These are phyloP conservation scores for Mormoops blainvillei DNA, from an alignment of 2,113 vertebrate species.

Conservation along the genomic window DNA sequence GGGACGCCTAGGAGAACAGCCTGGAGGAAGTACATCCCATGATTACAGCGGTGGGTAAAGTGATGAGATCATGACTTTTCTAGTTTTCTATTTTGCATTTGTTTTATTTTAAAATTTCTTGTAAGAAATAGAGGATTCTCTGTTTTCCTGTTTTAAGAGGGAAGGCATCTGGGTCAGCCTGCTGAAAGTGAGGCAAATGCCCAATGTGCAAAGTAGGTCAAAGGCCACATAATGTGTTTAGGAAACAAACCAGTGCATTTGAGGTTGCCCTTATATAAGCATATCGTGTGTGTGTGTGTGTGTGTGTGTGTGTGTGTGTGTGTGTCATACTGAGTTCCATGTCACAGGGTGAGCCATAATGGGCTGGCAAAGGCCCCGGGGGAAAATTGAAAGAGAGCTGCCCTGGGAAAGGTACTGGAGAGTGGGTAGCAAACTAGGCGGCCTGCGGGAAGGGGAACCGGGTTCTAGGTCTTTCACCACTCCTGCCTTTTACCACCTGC, in stretches of 20 bases:
- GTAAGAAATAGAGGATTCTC: not conserved
- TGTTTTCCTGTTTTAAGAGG: not conserved
- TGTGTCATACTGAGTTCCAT: slow-evolving; percentile 11
- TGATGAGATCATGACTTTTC: not conserved
- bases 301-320: no score
- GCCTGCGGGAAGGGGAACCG: not conserved
- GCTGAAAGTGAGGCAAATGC: slow-evolving; percentile 40
- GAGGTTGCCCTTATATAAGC: slow-evolving; percentile 14
- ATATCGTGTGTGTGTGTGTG: slow-evolving; percentile 19
- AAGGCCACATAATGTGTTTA: slow-evolving; percentile 36
- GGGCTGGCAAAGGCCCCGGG: slow-evolving; percentile 9
- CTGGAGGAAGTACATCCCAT: not conserved
- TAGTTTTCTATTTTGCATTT: slow-evolving; percentile 8
- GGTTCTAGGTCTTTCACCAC: not conserved
- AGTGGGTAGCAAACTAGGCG: not conserved
- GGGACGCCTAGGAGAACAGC: not conserved
- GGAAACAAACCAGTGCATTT: slow-evolving; percentile 36
- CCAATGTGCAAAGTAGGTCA: not conserved
- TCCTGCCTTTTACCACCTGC: not conserved
- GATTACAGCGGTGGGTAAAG: not conserved
- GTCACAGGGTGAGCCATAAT: not conserved
- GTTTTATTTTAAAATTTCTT: not conserved
- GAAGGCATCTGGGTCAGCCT: slow-evolving; percentile 36
- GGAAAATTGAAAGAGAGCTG: slow-evolving; percentile 6
- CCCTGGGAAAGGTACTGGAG: not conserved